These are phyloP conservation scores for Andrena hattorfiana DNA, from an alignment of 2,888 invertebrate species.

Conservation along the genomic window DNA sequence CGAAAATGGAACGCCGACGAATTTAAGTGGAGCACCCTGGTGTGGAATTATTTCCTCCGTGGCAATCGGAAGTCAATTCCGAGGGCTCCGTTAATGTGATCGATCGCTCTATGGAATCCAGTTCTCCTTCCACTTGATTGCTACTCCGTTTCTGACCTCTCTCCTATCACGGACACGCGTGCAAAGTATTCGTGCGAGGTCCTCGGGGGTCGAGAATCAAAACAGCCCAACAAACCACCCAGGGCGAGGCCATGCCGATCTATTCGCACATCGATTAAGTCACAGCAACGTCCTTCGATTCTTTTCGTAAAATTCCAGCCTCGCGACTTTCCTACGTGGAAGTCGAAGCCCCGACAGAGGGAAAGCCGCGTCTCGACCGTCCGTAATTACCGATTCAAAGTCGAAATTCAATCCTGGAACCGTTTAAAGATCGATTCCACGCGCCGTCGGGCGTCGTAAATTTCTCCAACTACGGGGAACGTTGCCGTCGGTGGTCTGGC, in stretches of 20 bases:
- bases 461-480: constrained; percentile 26
- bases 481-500: constrained; percentile 49
- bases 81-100: constrained; percentile 38
- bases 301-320: not conserved
- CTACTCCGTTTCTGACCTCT: not conserved
- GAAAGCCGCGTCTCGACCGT: not conserved
- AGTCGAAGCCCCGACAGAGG: not conserved
- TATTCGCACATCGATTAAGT: not conserved
- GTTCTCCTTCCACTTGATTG: not conserved
- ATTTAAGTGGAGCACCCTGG: constrained; percentile 56
- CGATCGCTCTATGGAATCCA: constrained; percentile 46
- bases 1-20: constrained; percentile 53
- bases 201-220: not conserved
- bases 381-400: constrained; percentile 16
- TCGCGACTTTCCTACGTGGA: not conserved
- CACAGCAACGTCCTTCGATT: not conserved
- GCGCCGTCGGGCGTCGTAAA: constrained; percentile 41
- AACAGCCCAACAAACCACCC: not conserved
- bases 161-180: not conserved
- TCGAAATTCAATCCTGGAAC: constrained; percentile 18
- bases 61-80: constrained; percentile 57
- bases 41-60: constrained; percentile 55
- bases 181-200: too few species aligned
- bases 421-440: constrained; percentile 35
- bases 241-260: not conserved